Evolutionary conservation across 2,113 vertebrate species (phyloP), one percentile per base, ranked within the genome.

Genomic region (Gallinago paraguaiae): DNA sequence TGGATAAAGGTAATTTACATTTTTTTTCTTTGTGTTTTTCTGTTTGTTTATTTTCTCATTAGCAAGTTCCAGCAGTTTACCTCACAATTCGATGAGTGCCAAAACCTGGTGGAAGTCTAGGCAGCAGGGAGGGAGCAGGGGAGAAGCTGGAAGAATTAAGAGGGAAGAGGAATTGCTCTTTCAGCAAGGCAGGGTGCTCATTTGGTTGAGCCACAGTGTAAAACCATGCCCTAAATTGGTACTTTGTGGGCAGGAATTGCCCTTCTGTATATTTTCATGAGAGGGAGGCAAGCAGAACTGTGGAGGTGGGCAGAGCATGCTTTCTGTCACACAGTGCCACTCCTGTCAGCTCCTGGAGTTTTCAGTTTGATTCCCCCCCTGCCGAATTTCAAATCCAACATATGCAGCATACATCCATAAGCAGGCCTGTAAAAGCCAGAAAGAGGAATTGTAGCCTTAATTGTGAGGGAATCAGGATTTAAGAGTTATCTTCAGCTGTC

Each of bases 191-290:
- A 69, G 30, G 18, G 35, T 69, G 59, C 39, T 59, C 28, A 17
- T 91, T 89, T 68, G 33, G 15, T 84, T 88, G 69, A 68, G 6
- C 76, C 37, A 19, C 6, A 0, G 17, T 19, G n/a, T 92, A 77
- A 88, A 90, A 56, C n/a, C 43, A 59, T 93, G 92, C 46, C 92
- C 91, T 91, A 68, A 93, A 82, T 91, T 68, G 56, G 83, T 86
- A 69, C 48, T 82, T 64, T 61, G 45, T n/a, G 69, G 45, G 35
- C 37, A 65, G 75, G 67, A 87, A 41, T 82, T 85, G 54, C 37
- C 14, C 63, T 88, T 85, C 78, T 65, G 78, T 57, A 1, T 77
- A 31, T 93, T 87, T 95, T 95, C 87, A 82, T 72, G 78, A 50
- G 0, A 0, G 8, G 13, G 22, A 84, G 61, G 53, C 64, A 51